phyloP scores from a whole-genome alignment of 2,888 invertebrate genomes.

The Cecidostiba fungosa region DNA sequence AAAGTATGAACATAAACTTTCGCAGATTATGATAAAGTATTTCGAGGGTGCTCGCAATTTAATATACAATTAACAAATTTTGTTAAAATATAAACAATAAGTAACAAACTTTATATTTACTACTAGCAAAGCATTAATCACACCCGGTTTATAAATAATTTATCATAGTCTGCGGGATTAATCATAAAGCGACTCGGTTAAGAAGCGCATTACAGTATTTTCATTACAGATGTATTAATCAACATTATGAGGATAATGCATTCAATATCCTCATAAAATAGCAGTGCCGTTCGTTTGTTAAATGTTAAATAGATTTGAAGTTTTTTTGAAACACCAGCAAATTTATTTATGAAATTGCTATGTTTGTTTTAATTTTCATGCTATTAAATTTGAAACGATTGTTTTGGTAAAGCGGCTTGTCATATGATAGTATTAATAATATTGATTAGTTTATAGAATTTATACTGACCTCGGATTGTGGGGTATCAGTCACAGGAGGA shows the following conservation, averaged over 20 bases:
- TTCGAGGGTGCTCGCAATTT: background rate
- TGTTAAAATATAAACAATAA: constrained; percentile 7
- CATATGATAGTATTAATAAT: constrained; percentile 40
- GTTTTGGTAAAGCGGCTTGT: constrained; percentile 56
- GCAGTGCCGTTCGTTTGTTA: constrained; percentile 62
- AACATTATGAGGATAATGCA: constrained; percentile 50
- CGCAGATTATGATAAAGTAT: constrained; percentile 49
- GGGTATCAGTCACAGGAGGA: constrained; percentile 74
- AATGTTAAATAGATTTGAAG: constrained; percentile 53
- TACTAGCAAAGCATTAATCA: background rate
- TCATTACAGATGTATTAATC: constrained; percentile 47
- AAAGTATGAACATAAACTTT: constrained; percentile 53
- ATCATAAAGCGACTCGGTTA: constrained; percentile 60
- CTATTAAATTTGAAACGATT: constrained; percentile 55
- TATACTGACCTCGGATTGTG: constrained; percentile 78
- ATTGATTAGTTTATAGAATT: constrained; percentile 17
- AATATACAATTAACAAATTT: background rate
- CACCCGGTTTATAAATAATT: constrained; percentile 5
- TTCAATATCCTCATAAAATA: constrained; percentile 48
- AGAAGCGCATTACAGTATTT: constrained; percentile 58
- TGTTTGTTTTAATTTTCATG: constrained; percentile 55
- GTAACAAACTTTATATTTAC: background rate
- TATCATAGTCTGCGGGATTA: constrained; percentile 56
- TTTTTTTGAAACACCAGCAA: constrained; percentile 50
- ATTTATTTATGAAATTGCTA: constrained; percentile 53